Evolutionary conservation across 1,140 invertebrate species (phyloP).

Genomic region (Fopius arisanus): DNA sequence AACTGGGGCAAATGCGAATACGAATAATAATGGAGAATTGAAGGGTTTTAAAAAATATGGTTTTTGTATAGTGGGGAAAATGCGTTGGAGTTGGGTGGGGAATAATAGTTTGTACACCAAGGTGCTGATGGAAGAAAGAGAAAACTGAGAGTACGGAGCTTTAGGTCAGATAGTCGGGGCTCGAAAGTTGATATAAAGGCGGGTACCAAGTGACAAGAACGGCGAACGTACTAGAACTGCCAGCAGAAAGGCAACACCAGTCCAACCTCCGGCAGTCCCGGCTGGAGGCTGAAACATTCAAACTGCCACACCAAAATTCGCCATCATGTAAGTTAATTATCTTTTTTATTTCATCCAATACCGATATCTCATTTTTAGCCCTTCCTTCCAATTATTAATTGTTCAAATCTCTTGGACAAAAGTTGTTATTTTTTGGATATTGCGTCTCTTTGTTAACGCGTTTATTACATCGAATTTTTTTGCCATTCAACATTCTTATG

Average conservation of each 20-base stretch:
- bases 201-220: slow-evolving; percentile 34
- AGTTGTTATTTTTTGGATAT: too few relatives aligned
- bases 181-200: slow-evolving; percentile 64
- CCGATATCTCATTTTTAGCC: too few relatives aligned
- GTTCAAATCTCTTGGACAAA: too few relatives aligned
- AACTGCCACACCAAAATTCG: slow-evolving; percentile 57
- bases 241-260: slow-evolving; percentile 31
- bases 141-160: slow-evolving; percentile 47
- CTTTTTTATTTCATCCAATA: background rate
- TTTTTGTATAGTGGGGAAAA: background rate
- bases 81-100: slow-evolving; percentile 33
- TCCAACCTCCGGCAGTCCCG: slow-evolving; percentile 35
- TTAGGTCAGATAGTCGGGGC: slow-evolving; percentile 47
- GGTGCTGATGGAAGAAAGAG: slow-evolving; percentile 39
- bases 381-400: background rate
- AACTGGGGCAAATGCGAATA: background rate
- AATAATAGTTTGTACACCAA: slow-evolving; percentile 33
- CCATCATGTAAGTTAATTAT: slow-evolving; percentile 56
- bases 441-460: too few relatives aligned
- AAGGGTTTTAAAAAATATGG: background rate
- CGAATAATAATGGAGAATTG: background rate
- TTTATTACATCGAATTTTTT: too few relatives aligned
- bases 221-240: slow-evolving; percentile 53
- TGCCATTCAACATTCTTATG: too few relatives aligned
- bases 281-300: slow-evolving; percentile 38